A percentile compares a stretch with the other conserved stretches of the same genome.
Conservation (phyloP, 2,113 vertebrate species). For the Podilymbus podiceps region DNA sequence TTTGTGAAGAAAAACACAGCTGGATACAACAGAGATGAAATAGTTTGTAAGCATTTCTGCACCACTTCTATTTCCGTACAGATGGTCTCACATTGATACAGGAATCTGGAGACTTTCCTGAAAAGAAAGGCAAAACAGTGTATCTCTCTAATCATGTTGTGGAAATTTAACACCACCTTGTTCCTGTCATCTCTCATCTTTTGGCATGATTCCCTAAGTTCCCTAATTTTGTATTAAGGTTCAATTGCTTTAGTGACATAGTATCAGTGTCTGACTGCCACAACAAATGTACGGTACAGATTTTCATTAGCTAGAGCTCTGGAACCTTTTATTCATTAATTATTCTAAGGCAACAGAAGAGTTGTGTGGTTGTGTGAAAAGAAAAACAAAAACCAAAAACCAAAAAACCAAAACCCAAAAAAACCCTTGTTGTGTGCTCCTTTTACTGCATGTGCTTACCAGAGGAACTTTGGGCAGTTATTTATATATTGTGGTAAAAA, state of each 20-base stretch:
- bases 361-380: background rate
- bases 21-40: background rate
- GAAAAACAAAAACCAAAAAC: background rate
- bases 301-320: conserved; percentile 13
- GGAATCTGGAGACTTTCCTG: background rate
- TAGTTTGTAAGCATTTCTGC: background rate
- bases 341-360: background rate
- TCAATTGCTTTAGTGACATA: background rate
- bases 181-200: background rate
- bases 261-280: background rate
- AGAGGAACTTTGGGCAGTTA: background rate
- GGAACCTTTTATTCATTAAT: conserved; percentile 26
- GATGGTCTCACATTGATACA: background rate
- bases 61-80: background rate
- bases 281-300: conserved; percentile 1
- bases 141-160: background rate
- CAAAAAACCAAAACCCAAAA: background rate
- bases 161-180: background rate
- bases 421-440: background rate
- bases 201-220: background rate
- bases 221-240: background rate
- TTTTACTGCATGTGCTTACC: background rate
- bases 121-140: background rate
- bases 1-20: background rate
- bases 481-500: conserved; percentile 15